Conservation (phyloP, 2,888 invertebrate genomes). For the Slavum lentiscoides region DNA sequence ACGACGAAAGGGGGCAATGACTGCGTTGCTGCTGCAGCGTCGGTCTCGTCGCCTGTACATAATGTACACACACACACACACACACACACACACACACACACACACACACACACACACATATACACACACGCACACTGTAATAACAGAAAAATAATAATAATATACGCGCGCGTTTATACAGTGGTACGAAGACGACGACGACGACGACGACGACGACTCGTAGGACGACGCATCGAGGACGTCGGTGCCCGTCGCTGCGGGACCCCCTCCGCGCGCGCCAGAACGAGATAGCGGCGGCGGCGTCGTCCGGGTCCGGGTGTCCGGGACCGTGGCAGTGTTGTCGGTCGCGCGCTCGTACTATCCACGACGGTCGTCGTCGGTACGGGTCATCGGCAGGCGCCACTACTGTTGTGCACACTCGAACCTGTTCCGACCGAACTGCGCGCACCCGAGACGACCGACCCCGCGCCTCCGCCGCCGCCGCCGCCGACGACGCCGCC, state of each 20-base stretch:
- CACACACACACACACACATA: too few relatives aligned
- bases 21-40: neutral
- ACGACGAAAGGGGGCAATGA: slow-evolving; percentile 43
- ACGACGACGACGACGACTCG: neutral
- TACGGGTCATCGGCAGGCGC: slow-evolving; percentile 36
- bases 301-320: neutral
- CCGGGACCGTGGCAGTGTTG: too few relatives aligned
- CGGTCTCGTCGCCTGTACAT: too few relatives aligned
- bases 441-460: neutral
- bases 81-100: too few relatives aligned
- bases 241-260: neutral
- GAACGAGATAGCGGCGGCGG: neutral
- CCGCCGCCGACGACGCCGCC: too few relatives aligned
- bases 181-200: neutral
- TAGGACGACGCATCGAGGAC: neutral
- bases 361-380: neutral
- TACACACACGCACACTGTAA: too few relatives aligned
- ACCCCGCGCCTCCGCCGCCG: neutral
- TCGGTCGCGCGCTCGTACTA: neutral
- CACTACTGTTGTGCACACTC: neutral
- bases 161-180: too few relatives aligned
- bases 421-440: slow-evolving; percentile 9
- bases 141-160: too few relatives aligned
- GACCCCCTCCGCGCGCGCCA: slow-evolving; percentile 29
- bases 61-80: too few relatives aligned